These are phyloP conservation scores for Peromyscus nudipes DNA, from an alignment of 2,797 vertebrate genomes.

Conservation along the genomic window DNA sequence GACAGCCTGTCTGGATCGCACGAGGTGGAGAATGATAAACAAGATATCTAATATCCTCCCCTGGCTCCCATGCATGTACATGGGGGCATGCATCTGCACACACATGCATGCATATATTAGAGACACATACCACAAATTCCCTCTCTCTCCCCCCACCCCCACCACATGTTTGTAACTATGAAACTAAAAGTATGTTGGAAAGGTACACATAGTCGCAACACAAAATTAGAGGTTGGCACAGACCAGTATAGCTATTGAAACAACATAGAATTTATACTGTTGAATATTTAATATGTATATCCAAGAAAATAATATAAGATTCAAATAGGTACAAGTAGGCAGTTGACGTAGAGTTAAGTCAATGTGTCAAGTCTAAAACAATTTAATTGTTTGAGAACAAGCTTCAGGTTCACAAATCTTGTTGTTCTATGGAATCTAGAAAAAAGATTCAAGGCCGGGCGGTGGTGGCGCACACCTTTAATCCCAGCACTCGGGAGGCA, in stretches of 20 bases:
- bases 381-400: constrained; percentile 11
- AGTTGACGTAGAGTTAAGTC: neutral
- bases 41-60: neutral
- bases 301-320: constrained; percentile 27
- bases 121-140: too few species aligned
- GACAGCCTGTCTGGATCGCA: neutral
- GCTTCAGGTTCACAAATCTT: neutral
- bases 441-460: neutral
- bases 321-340: neutral
- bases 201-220: neutral
- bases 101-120: neutral
- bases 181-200: constrained; percentile 2
- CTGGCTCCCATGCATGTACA: neutral
- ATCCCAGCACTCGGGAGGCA: too few species aligned
- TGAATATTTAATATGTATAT: constrained; percentile 1
- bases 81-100: neutral
- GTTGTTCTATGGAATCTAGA: neutral
- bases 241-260: neutral
- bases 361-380: neutral
- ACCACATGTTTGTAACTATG: neutral
- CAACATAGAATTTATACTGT: neutral
- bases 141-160: neutral
- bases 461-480: too few species aligned
- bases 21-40: neutral
- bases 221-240: neutral